These are phyloP conservation scores for Hippocampus zosterae DNA, from an alignment of 2,113 vertebrate species.

Conservation along the genomic window DNA sequence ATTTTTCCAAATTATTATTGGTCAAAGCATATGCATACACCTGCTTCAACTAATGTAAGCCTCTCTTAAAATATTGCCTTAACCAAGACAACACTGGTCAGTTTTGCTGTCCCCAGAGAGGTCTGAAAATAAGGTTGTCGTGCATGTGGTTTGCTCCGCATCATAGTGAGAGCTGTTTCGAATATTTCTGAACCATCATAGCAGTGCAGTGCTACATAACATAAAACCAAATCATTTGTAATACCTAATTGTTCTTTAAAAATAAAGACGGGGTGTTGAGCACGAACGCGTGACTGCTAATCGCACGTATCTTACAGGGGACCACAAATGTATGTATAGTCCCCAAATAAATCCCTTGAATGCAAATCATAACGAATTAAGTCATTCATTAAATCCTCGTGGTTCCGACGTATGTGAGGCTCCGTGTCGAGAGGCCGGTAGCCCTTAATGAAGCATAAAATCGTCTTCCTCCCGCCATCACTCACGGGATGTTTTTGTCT, in stretches of 20 bases:
- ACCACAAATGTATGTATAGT: neutral
- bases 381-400: neutral
- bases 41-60: too few relatives aligned
- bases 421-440: constrained; percentile 4
- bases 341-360: neutral
- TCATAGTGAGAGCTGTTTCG: neutral
- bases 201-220: neutral
- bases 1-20: neutral
- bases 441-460: constrained; percentile 52
- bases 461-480: constrained; percentile 44
- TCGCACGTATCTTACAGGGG: too few relatives aligned
- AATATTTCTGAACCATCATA: neutral
- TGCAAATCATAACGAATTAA: neutral
- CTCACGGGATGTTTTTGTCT: constrained; percentile 62
- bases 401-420: neutral
- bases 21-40: too few relatives aligned
- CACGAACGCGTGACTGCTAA: too few relatives aligned
- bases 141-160: neutral
- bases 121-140: neutral
- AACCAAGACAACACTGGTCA: neutral
- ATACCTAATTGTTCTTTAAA: too few relatives aligned
- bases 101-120: neutral
- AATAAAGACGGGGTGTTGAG: too few relatives aligned
- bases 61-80: neutral
- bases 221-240: too few relatives aligned